Base-by-base conservation (phyloP, 2,888 invertebrate genomes). In the Trypoxylon attenuatum region DNA sequence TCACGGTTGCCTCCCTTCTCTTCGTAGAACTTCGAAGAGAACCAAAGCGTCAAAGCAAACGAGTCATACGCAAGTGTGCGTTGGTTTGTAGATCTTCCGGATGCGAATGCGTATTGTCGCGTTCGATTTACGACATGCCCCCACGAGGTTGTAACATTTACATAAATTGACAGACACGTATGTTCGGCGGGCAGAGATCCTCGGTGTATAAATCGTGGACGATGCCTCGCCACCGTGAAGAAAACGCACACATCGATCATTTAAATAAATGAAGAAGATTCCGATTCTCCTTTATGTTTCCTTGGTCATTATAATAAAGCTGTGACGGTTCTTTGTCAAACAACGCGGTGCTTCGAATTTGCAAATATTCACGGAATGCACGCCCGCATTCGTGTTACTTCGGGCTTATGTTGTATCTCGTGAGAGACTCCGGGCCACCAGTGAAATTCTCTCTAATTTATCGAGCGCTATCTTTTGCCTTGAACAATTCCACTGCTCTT, bases 161-260 rank as follows among this genome's bases (percentile, higher is more conserved):
- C 67, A 59, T 59, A 52, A 54, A 65, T 67, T 52, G 67, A 65
- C 66, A 56, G 55, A 33, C 54, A 41, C 41, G 65, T 68, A 50
- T 45, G 56, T 49, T 27, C 39, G 56, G 23, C 39, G 55, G 29
- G 13, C 41, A 46, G n/a, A n/a, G 59, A 23, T 41, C 18, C 52
- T 47, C 66, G 43, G 42, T 45, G 55, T 55, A 68, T 68, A 68
- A 68, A 68, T 68, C 60, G n/a, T n/a, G n/a, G n/a, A n/a, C n/a
- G n/a, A n/a, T n/a, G n/a, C 52, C 43, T 47, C 25, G 15, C 10
- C 54, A n/a, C 6, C n/a, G 25, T 25, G 15, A 29, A 56, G 52
- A 53, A 66, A 55, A 65, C 29, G 39, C 43, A 39, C 3, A 41
- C 67, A 68, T 68, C 60, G 27, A 68, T 68, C 66, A 56, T 55